phyloP scores from a whole-genome alignment of 2,797 vertebrate genomes.

The Eleutherodactylus coqui region DNA sequence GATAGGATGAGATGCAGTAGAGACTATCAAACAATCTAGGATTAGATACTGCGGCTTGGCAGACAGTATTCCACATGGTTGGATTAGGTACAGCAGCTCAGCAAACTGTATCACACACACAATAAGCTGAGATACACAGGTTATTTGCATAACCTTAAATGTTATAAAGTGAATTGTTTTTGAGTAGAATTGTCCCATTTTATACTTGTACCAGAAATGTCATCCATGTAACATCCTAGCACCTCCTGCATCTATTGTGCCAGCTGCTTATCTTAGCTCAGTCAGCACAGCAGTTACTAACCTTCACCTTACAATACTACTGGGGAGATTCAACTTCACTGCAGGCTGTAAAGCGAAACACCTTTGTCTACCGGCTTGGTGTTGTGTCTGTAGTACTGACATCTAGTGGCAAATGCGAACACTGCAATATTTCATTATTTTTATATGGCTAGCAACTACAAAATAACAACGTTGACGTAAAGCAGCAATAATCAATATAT shows the following conservation, averaged over 20 bases:
- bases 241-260: no score
- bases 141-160: no score
- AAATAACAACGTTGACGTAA: background rate
- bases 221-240: background rate
- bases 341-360: background rate
- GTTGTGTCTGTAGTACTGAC: background rate
- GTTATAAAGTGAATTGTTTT: no score
- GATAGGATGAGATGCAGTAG: background rate
- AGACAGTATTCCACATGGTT: no score
- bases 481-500: no score
- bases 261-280: no score
- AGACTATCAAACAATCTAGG: no score
- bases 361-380: background rate
- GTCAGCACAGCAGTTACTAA: background rate
- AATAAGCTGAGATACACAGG: no score
- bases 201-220: background rate
- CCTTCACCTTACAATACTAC: background rate
- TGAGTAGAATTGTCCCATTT: background rate
- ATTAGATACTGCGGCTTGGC: no score
- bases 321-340: background rate
- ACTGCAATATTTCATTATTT: background rate
- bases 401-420: background rate
- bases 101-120: no score
- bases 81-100: no score
- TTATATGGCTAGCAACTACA: background rate